Conservation (phyloP, 1,140 invertebrate species). For the Penaeus chinensis region DNA sequence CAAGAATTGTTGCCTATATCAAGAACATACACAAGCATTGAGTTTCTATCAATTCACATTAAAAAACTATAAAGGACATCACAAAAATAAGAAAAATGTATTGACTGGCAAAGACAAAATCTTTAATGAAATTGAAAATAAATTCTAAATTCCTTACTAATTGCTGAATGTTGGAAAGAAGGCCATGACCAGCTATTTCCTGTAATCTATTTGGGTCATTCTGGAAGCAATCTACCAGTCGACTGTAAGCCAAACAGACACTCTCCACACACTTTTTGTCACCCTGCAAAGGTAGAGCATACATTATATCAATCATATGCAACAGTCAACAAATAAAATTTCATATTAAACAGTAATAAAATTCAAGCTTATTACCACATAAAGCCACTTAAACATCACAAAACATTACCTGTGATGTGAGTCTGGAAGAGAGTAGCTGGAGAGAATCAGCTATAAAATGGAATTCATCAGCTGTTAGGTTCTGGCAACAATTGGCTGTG, state of each 20-base stretch:
- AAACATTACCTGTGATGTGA: conserved; percentile 82
- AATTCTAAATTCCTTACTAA: conserved; percentile 72
- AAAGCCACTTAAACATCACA: background rate
- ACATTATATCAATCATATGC: background rate
- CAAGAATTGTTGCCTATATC: background rate
- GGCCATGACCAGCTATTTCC: conserved; percentile 93
- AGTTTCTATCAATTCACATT: background rate
- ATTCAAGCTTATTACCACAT: background rate
- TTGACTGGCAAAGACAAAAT: background rate
- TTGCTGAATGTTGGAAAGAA: conserved; percentile 93
- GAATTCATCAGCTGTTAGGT: conserved; percentile 92
- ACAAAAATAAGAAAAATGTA: background rate
- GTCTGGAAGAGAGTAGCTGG: conserved; percentile 83
- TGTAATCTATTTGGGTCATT: conserved; percentile 88
- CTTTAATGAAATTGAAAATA: background rate
- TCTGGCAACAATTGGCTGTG: conserved; percentile 96
- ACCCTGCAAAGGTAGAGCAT: conserved; percentile 56
- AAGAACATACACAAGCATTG: background rate
- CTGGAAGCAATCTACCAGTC: conserved; percentile 96
- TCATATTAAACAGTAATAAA: background rate
- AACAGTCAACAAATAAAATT: background rate
- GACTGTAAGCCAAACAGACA: conserved; percentile 94
- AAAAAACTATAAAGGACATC: background rate
- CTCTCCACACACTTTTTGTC: conserved; percentile 98
- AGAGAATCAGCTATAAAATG: conserved; percentile 90